A percentile compares a stretch with the other conserved stretches of the same genome.
Evolutionary conservation across 2,113 vertebrate genomes (phyloP).

Genomic region (Morone saxatilis): DNA sequence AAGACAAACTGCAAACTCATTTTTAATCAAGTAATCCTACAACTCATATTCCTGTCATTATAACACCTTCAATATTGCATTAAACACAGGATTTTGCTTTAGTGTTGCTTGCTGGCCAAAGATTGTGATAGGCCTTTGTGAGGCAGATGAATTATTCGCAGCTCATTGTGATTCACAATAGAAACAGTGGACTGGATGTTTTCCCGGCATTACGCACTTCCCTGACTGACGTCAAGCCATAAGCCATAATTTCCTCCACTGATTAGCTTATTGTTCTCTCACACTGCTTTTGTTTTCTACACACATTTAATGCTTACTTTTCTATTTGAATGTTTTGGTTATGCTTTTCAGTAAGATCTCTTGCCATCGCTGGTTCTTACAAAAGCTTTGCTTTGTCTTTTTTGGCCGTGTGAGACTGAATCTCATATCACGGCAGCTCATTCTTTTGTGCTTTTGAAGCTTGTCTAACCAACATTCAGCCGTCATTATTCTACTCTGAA

Average conservation of each 20-base stretch:
- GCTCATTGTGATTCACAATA: constrained; percentile 69
- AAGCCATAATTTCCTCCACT: constrained; percentile 77
- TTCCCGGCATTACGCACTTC: constrained; percentile 70
- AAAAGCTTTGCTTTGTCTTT: constrained; percentile 46
- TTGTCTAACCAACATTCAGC: constrained; percentile 54
- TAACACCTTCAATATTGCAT: constrained; percentile 22
- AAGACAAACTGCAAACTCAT: not conserved
- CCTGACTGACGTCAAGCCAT: constrained; percentile 73
- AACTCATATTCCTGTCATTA: constrained; percentile 21
- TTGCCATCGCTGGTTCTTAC: constrained; percentile 9
- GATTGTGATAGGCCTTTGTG: constrained; percentile 44
- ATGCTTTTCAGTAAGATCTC: constrained; percentile 32
- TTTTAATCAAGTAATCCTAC: constrained; percentile 21
- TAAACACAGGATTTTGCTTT: constrained; percentile 11
- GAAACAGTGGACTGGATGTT: constrained; percentile 66
- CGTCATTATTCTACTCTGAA: constrained; percentile 57
- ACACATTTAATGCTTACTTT: constrained; percentile 51
- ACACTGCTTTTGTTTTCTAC: constrained; percentile 51
- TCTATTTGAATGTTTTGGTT: constrained; percentile 49
- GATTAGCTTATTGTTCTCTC: constrained; percentile 79
- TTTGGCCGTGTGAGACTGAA: constrained; percentile 34
- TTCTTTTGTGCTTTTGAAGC: constrained; percentile 57
- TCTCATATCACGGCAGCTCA: constrained; percentile 42
- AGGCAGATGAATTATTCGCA: constrained; percentile 40
- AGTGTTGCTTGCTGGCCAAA: constrained; percentile 26